Base-by-base conservation (phyloP, 2,113 vertebrate genomes). In the Hirundichthys speculiger region DNA sequence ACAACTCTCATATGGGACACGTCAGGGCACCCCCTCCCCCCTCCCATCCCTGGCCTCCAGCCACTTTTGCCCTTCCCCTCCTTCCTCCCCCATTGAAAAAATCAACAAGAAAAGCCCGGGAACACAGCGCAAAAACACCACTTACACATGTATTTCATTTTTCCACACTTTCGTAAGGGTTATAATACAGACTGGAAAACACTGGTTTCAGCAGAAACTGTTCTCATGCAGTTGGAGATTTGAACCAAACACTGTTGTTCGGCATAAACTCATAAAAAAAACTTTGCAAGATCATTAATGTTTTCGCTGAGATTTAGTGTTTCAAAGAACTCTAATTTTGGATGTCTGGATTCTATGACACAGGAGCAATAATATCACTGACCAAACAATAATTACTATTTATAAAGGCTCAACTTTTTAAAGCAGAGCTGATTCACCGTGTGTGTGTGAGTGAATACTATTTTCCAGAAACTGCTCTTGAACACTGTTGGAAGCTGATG, bases 61-160 rank as follows among this genome's bases (percentile, higher is more conserved):
- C 41, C 25, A 7, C 65, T 45, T 56, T 55, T 64, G 52, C 39
- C 61, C 50, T 42, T 5, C 42, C 57, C 50, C 25, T 46, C 6
- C 60, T 19, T 11, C 10, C 47, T 40, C 46, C n/a, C n/a, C n/a
- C n/a, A n/a, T n/a, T n/a, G n/a, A n/a, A n/a, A n/a, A n/a, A n/a
- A n/a, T n/a, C n/a, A 58, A 65, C 59, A 53, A 25, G 54, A 66
- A 88, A 82, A 88, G 46, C 63, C 60, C 40, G 24, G 75, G 69
- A 82, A 81, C 14, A 0, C 67, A 24, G 62, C 1, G 19, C 42
- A 68, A 68, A 39, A 64, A 43, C 73, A 63, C 58, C 41, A 24
- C 68, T 58, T 65, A 52, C 43, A 68, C 41, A 48, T 59, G 39
- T 27, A 57, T 57, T 64, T 59, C 0, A 30, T 56, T 81, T 88